phyloP scores from a whole-genome alignment of 2,888 invertebrate species.

The Reticulitermes lucifugus region DNA sequence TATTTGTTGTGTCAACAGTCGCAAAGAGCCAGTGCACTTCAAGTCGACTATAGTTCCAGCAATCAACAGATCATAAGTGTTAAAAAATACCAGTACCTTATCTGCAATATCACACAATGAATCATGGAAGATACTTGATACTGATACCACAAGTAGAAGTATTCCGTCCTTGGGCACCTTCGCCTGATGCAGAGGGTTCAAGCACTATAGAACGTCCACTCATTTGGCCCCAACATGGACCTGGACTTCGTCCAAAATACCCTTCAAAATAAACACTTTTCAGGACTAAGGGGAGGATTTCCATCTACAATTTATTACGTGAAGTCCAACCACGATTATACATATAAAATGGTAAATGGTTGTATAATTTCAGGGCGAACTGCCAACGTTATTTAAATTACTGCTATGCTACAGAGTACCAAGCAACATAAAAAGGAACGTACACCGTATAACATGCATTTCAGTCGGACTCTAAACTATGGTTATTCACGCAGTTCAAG shows the following conservation, averaged over 20 bases:
- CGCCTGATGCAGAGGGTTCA: neutral
- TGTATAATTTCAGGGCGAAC: conserved; percentile 29
- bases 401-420: neutral
- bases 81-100: too few species aligned
- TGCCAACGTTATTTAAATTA: conserved; percentile 17
- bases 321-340: neutral
- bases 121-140: too few species aligned
- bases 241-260: conserved; percentile 16
- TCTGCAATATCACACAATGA: too few species aligned
- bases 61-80: too few species aligned
- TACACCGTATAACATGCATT: neutral
- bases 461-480: neutral
- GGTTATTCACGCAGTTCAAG: neutral
- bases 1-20: too few species aligned
- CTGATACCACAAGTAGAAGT: too few species aligned
- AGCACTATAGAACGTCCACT: neutral
- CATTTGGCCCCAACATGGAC: neutral
- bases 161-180: neutral
- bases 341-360: conserved; percentile 9
- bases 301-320: neutral
- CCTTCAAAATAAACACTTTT: conserved; percentile 33
- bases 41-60: too few species aligned
- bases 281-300: neutral
- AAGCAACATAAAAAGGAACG: neutral
- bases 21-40: too few species aligned